Evolutionary conservation across 2,113 vertebrate genomes (phyloP).

Genomic region (Peromyscus polionotus): DNA sequence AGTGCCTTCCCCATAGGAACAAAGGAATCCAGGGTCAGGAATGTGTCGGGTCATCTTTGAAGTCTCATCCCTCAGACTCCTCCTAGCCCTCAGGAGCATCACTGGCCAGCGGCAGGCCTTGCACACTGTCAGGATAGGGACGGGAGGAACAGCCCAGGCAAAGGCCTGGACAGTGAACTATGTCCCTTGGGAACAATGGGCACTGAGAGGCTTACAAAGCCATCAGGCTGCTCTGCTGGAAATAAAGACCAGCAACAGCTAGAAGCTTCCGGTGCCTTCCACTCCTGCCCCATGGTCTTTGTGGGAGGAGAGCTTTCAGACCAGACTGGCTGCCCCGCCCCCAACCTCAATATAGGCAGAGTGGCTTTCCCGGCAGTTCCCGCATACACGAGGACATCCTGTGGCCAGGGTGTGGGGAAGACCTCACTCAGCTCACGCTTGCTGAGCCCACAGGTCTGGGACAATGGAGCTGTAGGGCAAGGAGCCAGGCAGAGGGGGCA

Average conservation of each 20-base stretch:
- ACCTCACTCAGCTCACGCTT: constrained; percentile 69
- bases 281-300: not conserved
- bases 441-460: constrained; percentile 77
- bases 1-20: not conserved
- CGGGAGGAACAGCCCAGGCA: not conserved
- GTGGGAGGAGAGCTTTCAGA: constrained; percentile 66
- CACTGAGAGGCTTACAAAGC: not conserved
- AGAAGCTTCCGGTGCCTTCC: constrained; percentile 63
- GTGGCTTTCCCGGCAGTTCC: constrained; percentile 69
- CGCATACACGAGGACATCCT: constrained; percentile 68
- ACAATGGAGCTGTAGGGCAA: constrained; percentile 68
- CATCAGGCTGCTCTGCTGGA: not conserved
- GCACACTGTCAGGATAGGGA: not conserved
- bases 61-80: not conserved
- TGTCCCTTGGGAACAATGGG: not conserved
- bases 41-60: not conserved
- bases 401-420: constrained; percentile 57
- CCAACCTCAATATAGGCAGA: not conserved
- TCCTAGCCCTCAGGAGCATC: not conserved
- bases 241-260: constrained; percentile 31
- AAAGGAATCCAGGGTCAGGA: not conserved
- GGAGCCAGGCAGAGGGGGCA: constrained; percentile 16
- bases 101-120: not conserved
- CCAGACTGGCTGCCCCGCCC: constrained; percentile 12
- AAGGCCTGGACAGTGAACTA: not conserved